Evolutionary conservation across 2,113 vertebrate species (phyloP), one percentile per base, ranked within the genome.

Genomic region (Pao palembangensis): DNA sequence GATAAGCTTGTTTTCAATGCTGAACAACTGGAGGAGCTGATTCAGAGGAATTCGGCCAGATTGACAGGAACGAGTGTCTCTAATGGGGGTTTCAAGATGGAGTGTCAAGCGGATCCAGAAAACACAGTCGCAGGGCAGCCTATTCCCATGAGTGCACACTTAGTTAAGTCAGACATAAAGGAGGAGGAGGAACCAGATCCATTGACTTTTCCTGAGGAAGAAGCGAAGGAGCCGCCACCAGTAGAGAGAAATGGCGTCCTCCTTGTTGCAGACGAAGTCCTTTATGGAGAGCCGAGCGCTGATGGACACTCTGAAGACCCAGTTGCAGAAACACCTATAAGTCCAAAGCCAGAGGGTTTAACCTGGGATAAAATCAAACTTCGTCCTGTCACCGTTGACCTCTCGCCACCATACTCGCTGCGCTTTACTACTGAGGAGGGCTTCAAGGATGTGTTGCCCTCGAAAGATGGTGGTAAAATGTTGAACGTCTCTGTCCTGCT

Each of bases 1-100:
- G 85, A 89, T 31, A 91, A 90, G 12, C 93, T 98, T 4, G 86
- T 96, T 50, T 87, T 84, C 49, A 91, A 57, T 14, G 87, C 87
- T 0, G 90, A 92, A 68, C 67, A 88, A 61, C 86, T 92, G 0
- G 91, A 92, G 57, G 90, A 90, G 38, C 67, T 91, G 28, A 92
- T 92, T 67, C 90, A 91, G 47, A 89, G 80, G 72, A 91, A 89
- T 73, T 91, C 91, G 0, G 87, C 88, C 5, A 64, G 80, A 19
- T 76, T 84, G 1, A 69, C 71, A 6, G 83, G 59, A 46, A 69
- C 61, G 0, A 67, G 71, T 14, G 17, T 68, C 15, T 79, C 87
- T 1, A 87, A 85, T 3, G 87, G 81, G 3, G 88, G 87, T 53
- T 79, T 58, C n/a, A 90, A 88, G 74, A 81, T 87, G 74, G 84